Evolutionary conservation across 2,797 vertebrate species (phyloP).

Genomic region (Phoeniculus purpureus): DNA sequence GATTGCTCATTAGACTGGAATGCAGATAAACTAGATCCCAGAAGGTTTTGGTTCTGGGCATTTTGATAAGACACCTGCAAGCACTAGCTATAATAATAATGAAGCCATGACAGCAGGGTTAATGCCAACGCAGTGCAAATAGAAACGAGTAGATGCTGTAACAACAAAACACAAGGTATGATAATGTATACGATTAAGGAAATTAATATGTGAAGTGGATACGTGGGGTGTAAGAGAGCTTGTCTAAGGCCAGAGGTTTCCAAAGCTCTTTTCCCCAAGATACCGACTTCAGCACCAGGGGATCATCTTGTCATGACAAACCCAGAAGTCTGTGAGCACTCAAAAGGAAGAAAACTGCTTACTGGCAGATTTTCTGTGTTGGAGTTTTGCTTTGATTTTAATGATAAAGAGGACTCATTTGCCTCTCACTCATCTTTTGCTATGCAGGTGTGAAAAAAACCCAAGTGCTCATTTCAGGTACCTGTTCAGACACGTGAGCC

Average conservation of each 20-base stretch:
- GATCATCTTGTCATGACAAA: neutral
- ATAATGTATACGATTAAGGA: neutral
- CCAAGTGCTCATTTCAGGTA: neutral
- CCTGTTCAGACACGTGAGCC: neutral
- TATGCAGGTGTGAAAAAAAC: slow-evolving; percentile 35
- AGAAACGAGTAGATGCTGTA: neutral
- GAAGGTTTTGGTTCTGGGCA: neutral
- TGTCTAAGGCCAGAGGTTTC: neutral
- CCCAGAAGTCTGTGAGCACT: neutral
- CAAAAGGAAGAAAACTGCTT: slow-evolving; percentile 15
- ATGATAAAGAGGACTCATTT: slow-evolving; percentile 15
- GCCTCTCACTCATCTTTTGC: neutral
- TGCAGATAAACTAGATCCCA: slow-evolving; percentile 3
- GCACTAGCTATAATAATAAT: neutral
- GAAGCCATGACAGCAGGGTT: neutral
- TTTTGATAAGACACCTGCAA: slow-evolving; percentile 32
- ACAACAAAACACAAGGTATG: neutral
- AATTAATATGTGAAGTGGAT: neutral
- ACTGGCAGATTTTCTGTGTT: neutral
- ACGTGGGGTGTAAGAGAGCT: neutral
- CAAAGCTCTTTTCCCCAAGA: neutral
- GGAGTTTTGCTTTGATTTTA: slow-evolving; percentile 4
- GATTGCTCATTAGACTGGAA: neutral
- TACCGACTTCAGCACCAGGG: neutral
- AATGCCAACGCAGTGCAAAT: neutral